phyloP scores from a whole-genome alignment of 2,113 vertebrate genomes.

The Dasypus novemcinctus region DNA sequence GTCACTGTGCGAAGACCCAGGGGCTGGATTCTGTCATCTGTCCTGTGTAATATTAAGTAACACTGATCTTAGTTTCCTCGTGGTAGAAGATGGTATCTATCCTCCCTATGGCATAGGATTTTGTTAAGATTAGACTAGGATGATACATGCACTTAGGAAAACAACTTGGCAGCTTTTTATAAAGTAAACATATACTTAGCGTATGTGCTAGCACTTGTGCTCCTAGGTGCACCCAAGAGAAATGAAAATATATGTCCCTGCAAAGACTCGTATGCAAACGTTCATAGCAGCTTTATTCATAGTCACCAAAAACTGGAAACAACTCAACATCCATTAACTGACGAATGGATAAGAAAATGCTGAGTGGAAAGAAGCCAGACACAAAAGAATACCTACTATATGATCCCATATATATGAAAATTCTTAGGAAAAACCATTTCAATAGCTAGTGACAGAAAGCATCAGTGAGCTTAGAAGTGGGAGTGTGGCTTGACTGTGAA shows the following conservation, averaged over 20 bases:
- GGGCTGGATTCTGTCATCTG: background rate
- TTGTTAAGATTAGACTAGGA: background rate
- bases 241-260: background rate
- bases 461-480: background rate
- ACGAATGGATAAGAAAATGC: background rate
- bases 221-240: background rate
- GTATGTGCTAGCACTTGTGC: background rate
- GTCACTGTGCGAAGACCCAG: fast-evolving
- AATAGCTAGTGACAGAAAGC: background rate
- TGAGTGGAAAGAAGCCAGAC: background rate
- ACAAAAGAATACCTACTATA: background rate
- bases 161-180: background rate
- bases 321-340: background rate
- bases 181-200: background rate
- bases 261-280: background rate
- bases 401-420: background rate
- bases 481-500: background rate
- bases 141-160: background rate
- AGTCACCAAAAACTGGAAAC: background rate
- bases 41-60: background rate
- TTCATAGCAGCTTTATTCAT: background rate
- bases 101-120: background rate
- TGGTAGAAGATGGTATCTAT: background rate
- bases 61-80: background rate
- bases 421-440: background rate